A percentile compares a stretch with the other conserved stretches of the same genome.
Evolutionary conservation across 2,113 vertebrate species (phyloP).

Genomic region (Corapipo altera): DNA sequence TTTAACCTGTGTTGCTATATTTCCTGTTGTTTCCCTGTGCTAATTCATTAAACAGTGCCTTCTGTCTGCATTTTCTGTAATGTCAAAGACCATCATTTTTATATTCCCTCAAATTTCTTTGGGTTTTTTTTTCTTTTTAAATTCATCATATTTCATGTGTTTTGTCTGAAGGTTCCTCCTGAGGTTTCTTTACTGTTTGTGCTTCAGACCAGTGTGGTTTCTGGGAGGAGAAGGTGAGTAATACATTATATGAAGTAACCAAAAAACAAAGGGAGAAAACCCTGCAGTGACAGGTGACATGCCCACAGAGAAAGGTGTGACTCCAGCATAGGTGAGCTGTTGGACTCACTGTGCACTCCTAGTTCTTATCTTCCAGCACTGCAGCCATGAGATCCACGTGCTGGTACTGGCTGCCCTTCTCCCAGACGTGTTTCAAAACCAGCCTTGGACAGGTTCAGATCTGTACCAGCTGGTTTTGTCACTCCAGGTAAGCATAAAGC

Average conservation of each 20-base stretch:
- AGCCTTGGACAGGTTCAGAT: too few relatives aligned
- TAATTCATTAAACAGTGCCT: background rate
- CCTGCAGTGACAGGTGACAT: fast-evolving
- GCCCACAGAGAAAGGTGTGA: background rate
- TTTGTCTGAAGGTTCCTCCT: background rate
- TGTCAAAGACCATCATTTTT: background rate
- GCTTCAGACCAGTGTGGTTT: background rate
- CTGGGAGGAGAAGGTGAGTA: background rate
- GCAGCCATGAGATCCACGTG: background rate
- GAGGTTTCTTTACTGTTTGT: background rate
- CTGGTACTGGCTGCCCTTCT: background rate
- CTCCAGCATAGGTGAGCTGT: background rate
- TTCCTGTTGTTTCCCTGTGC: background rate
- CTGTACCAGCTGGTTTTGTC: background rate
- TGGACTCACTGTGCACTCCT: background rate
- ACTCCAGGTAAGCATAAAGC: background rate
- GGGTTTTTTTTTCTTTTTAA: background rate
- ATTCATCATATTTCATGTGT: background rate
- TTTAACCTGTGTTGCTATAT: background rate
- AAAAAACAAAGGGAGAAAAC: background rate
- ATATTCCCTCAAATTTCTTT: background rate
- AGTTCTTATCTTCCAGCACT: fast-evolving
- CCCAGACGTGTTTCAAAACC: background rate
- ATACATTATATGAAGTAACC: background rate
- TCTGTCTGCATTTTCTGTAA: background rate